phyloP scores from a whole-genome alignment of 1,140 invertebrate species.

The Lordiphosa collinella region DNA sequence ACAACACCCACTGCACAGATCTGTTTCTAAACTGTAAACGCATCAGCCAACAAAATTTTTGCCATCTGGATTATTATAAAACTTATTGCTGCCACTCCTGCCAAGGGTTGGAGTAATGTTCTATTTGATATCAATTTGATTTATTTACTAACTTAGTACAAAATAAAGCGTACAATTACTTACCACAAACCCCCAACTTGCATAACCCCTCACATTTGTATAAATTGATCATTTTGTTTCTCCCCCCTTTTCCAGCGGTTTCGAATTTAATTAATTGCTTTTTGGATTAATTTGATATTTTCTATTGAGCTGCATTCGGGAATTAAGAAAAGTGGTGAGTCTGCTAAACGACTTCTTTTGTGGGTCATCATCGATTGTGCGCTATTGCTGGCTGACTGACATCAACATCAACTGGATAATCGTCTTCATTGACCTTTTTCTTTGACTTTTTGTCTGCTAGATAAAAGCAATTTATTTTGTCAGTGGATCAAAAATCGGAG shows the following conservation, averaged over 20 bases:
- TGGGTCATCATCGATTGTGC: too few relatives aligned
- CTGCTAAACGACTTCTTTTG: conserved; percentile 3
- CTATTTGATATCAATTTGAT: too few relatives aligned
- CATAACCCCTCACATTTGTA: too few relatives aligned
- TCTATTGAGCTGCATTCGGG: background rate
- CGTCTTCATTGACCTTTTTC: conserved; percentile 10
- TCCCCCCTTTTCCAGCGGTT: too few relatives aligned
- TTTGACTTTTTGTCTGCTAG: conserved; percentile 1
- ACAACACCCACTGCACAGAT: conserved; percentile 17
- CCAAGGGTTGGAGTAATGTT: background rate
- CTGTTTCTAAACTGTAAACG: conserved; percentile 30
- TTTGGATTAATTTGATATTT: conserved; percentile 3
- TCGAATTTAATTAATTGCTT: background rate
- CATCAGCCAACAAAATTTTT: conserved; percentile 31
- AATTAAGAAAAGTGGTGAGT: background rate
- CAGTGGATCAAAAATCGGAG: too few relatives aligned
- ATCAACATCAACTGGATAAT: conserved; percentile 11
- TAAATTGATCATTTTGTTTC: too few relatives aligned
- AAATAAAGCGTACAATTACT: too few relatives aligned
- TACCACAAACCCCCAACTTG: too few relatives aligned
- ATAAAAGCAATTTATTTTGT: conserved; percentile 3
- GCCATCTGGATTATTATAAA: conserved; percentile 36
- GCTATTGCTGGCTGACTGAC: conserved; percentile 1
- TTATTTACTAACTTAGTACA: too few relatives aligned
- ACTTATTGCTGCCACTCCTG: conserved; percentile 36